Base-by-base conservation (phyloP, 2,888 invertebrate genomes). In the Suillia variegata region DNA sequence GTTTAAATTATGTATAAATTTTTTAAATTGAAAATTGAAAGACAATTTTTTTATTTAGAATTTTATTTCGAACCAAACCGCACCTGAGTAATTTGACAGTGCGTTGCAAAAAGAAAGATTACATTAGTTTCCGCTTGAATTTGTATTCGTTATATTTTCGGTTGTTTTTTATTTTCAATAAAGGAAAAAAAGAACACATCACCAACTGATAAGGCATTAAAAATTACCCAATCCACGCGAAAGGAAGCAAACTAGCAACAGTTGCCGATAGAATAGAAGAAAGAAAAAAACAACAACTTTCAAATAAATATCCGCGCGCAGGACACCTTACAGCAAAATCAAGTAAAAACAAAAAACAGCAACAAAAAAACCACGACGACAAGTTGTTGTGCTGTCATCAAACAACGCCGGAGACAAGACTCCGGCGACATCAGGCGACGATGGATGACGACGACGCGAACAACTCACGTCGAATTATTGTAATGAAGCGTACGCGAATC, bases 401-500 rank as follows among this genome's bases (percentile, higher is more conserved):
- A n/a, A n/a, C n/a, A n/a, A n/a, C n/a, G n/a, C 38, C n/a, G 38
- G n/a, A 4, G 38, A 4, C 45, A 18, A 17, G 18, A 45, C 45
- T 45, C 31, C 22, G 12, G 42, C 45, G 8, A 38, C n/a, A n/a
- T n/a, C n/a, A n/a, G n/a, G n/a, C n/a, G n/a, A n/a, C n/a, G n/a
- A 38, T 8, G 10, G 10, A 26, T 26, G 50, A 34, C 42, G 20
- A 17, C 33, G 50, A 54, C 51, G 47, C 38, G 42, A 68, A 67
- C 67, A 67, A 66, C 66, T 68, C 65, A 70, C 70, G 70, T 66
- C 70, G 75, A 71, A 74, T 77, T 74, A 72, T 75, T 77, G 71
- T 74, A 77, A 79, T 79, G 79, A 79, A 77, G 76, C 77, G 79
- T 78, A 69, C 64, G 69, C 70, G 70, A 73, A 73, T 72, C 68